phyloP scores from a whole-genome alignment of 2,113 vertebrate genomes.

The Leptosomus discolor region DNA sequence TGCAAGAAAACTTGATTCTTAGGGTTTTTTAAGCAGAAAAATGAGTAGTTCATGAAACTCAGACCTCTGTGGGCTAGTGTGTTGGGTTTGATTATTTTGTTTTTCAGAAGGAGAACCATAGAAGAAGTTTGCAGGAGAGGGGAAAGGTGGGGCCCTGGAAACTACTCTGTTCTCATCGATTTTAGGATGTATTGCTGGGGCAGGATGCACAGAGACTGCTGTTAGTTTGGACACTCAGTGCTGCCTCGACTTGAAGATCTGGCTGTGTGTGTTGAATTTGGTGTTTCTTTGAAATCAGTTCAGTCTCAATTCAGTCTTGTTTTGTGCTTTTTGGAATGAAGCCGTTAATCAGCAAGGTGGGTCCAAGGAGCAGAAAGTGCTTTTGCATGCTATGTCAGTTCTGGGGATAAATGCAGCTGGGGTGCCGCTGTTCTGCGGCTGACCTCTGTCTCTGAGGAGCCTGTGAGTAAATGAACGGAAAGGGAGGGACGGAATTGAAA shows the following conservation, averaged over 20 bases:
- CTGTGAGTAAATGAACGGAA: not conserved
- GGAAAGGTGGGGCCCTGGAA: not conserved
- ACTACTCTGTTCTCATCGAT: not conserved
- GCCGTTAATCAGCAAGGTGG: not conserved
- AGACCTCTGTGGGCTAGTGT: fast-evolving
- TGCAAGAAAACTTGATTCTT: not conserved
- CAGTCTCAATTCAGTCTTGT: not conserved
- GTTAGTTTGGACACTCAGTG: not conserved
- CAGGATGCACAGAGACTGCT: not conserved
- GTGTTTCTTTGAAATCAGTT: not conserved
- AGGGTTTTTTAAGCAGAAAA: not conserved
- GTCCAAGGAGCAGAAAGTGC: not conserved
- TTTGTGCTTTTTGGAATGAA: not conserved
- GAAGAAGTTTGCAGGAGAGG: not conserved
- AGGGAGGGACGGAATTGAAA: not conserved
- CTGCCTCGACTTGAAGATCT: not conserved
- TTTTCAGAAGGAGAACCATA: not conserved
- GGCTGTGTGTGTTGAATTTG: fast-evolving
- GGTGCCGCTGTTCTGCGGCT: not conserved
- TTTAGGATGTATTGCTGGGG: fast-evolving
- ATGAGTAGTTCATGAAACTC: not conserved
- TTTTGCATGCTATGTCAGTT: not conserved
- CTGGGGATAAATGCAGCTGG: not conserved
- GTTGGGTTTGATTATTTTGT: not conserved
- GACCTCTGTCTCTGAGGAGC: not conserved